Percentiles rank a stretch among this genome's conserved stretches.
These are phyloP conservation scores for Drosophila auraria DNA, from an alignment of 1,140 invertebrate species.

Conservation along the genomic window DNA sequence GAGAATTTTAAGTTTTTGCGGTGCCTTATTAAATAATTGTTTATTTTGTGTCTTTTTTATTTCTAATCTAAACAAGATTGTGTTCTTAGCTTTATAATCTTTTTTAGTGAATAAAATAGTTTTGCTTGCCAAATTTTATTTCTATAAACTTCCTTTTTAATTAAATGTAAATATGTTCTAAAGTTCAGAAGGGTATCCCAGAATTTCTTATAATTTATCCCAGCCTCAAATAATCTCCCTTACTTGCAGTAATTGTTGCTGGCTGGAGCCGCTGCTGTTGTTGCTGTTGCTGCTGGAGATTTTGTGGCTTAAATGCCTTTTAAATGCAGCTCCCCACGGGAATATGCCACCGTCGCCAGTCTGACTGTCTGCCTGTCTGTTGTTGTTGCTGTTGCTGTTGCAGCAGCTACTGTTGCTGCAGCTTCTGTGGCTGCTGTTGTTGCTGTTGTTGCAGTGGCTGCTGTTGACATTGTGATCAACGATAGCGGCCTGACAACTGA, in stretches of 20 bases:
- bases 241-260: conserved; percentile 73
- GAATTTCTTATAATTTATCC: not conserved
- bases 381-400: conserved; percentile 34
- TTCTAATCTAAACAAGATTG: too few species aligned
- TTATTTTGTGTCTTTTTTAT: too few species aligned
- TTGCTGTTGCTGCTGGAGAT: conserved; percentile 62
- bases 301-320: conserved; percentile 84
- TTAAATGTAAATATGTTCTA: too few species aligned
- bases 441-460: conserved; percentile 35
- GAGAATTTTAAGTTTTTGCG: too few species aligned
- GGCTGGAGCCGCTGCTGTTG: conserved; percentile 34
- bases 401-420: conserved; percentile 28
- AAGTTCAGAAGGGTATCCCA: not conserved
- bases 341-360: conserved; percentile 77
- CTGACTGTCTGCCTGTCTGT: conserved; percentile 67
- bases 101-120: too few species aligned
- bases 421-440: conserved; percentile 36
- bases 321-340: conserved; percentile 84
- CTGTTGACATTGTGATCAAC: conserved; percentile 84
- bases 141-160: not conserved
- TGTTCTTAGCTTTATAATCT: too few species aligned
- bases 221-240: conserved; percentile 35
- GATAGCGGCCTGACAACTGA: conserved; percentile 82
- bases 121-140: not conserved
- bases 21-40: too few species aligned